Evolutionary conservation across 2,888 invertebrate species (phyloP).

Genomic region (Lissonota sp.): DNA sequence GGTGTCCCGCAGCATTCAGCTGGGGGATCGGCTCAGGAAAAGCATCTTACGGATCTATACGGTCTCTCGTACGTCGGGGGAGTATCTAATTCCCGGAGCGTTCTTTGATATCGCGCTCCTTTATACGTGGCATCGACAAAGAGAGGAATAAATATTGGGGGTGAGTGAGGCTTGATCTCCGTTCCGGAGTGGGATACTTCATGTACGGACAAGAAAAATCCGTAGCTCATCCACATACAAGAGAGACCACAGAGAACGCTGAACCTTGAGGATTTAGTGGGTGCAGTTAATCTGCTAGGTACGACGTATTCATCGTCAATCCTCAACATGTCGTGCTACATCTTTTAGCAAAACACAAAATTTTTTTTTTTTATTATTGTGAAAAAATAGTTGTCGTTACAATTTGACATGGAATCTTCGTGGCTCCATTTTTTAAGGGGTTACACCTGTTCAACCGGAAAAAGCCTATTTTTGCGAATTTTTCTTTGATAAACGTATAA

Average conservation of each 20-base stretch:
- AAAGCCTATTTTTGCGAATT: no score
- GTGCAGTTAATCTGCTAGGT: no score
- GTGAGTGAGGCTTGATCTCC: constrained; percentile 54
- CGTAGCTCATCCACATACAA: neutral
- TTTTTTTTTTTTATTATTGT: no score
- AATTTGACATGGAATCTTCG: no score
- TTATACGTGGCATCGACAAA: constrained; percentile 69
- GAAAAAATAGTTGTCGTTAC: no score
- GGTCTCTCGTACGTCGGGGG: constrained; percentile 60
- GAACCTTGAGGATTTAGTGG: neutral
- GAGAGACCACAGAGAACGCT: constrained; percentile 7
- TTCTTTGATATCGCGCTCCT: constrained; percentile 71
- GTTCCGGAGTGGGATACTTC: constrained; percentile 42
- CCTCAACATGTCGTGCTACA: no score
- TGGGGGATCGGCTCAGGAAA: constrained; percentile 72
- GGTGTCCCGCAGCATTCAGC: constrained; percentile 67
- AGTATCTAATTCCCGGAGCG: constrained; percentile 74
- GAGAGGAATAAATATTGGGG: constrained; percentile 78
- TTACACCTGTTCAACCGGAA: no score
- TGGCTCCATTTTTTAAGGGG: no score
- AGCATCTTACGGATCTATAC: constrained; percentile 71
- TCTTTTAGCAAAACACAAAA: no score
- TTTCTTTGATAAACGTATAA: no score
- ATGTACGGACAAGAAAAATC: constrained; percentile 33
- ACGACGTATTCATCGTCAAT: no score